Base-by-base conservation (phyloP, 30 jellyfish, hydroid and myxozoan species). In the Pseudorhiza aurosa region DNA sequence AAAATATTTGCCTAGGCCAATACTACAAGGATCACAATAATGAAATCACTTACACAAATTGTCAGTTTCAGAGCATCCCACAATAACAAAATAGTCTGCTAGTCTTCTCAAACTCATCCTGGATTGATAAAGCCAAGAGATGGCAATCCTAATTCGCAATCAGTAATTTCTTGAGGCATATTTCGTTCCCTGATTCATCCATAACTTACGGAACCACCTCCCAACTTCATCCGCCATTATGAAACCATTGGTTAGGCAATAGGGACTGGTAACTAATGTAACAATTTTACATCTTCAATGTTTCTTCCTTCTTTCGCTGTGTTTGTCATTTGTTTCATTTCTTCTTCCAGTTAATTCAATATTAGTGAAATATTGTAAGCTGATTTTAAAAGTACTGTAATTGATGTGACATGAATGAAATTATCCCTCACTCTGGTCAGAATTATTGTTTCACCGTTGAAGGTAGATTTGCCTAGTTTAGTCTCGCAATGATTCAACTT, bases 71-170 rank as follows among this genome's bases (percentile, higher is more conserved):
- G 83, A 55, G 56, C 91, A 80, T 37, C 97, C 97, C 32, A 90
- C 94, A 37, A 90, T 72, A 35, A 73, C 89, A 42, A 90, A 90
- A 63, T 90, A 90, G 43, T 90, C 97, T 56, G 88, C 97, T 30
- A 90, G 76, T 77, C 97, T 90, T 47, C 91, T 70, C 28, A 5
- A 42, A 65, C 83, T 65, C 91, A 80, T 80, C 9, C 17, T 67
- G 25, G 53, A 35, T 49, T 58, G 12, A 8, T 24, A 36, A 35
- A 22, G 58, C 65, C 86, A 32, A 37, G 30, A 15, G n/a, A 45
- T 65, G 75, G 72, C 44, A 26, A 30, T 55, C 27, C 37, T 53
- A 73, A 8, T 31, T 27, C 47, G 6, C 26, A 22, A 50, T 33
- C 44, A 8, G 33, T 12, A 7, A 8, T n/a, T 12, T 8, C 24